phyloP scores from a whole-genome alignment of 2,113 vertebrate species.

The Murina feae region DNA sequence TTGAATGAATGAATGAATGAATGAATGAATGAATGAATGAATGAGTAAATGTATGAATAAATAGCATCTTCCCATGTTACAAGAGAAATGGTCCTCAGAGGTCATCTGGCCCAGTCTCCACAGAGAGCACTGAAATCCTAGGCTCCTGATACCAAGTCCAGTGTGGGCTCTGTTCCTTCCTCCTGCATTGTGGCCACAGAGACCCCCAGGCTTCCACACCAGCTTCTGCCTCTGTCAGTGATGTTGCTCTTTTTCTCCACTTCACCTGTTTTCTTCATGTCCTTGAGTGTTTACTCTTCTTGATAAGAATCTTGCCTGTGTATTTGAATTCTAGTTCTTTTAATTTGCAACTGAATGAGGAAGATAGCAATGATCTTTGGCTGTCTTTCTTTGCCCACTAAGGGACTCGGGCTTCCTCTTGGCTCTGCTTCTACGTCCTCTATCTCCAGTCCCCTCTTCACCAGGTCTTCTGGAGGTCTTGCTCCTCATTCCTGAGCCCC shows the following conservation, averaged over 20 bases:
- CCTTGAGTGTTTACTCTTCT: background rate
- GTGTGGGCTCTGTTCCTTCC: fast-evolving
- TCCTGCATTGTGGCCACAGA: fast-evolving
- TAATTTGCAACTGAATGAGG: background rate
- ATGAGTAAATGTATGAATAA: background rate
- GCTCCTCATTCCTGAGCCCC: background rate
- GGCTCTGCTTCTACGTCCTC: fast-evolving
- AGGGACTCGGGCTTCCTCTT: background rate
- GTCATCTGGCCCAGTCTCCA: fast-evolving
- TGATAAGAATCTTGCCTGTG: background rate
- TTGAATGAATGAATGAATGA: background rate
- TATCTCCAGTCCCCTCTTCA: background rate
- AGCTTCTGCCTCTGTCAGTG: background rate
- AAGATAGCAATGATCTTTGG: background rate
- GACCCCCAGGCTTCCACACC: background rate
- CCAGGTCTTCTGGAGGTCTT: background rate
- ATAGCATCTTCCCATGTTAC: background rate
- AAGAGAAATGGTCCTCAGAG: background rate
- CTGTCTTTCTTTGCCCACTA: background rate
- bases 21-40: background rate
- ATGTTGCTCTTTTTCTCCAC: background rate
- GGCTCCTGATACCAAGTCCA: background rate
- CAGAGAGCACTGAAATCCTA: background rate
- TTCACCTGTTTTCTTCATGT: background rate
- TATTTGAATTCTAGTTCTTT: background rate